phyloP scores from a whole-genome alignment of 2,113 vertebrate genomes.

The Megaceryle maxima region DNA sequence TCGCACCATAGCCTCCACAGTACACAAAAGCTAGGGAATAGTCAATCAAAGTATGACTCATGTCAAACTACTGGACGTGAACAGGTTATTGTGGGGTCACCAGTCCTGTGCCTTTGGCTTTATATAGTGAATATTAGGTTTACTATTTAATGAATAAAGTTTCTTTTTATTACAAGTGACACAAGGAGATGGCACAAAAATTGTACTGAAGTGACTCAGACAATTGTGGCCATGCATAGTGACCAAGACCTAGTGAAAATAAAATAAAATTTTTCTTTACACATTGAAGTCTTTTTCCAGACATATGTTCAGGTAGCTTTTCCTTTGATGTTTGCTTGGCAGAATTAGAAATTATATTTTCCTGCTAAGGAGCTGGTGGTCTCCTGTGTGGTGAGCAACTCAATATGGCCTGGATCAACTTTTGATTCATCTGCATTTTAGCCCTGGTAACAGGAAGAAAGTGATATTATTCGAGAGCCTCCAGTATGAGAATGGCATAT shows the following conservation, averaged over 20 bases:
- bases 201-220: background rate
- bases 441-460: conserved; percentile 20
- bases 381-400: background rate
- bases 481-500: conserved; percentile 58
- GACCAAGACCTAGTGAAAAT: background rate
- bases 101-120: background rate
- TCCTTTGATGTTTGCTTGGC: background rate
- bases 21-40: background rate
- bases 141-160: background rate
- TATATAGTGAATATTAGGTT: background rate
- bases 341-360: conserved; percentile 18
- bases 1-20: background rate
- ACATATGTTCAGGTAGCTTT: background rate
- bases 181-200: background rate
- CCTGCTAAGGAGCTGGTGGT: background rate
- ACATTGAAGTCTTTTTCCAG: background rate
- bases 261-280: background rate
- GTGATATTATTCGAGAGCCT: conserved; percentile 35
- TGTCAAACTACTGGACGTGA: conserved; percentile 2
- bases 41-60: conserved; percentile 5
- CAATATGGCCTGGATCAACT: conserved; percentile 7
- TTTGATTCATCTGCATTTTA: conserved; percentile 60
- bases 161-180: background rate
- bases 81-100: background rate
- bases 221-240: background rate